These are phyloP conservation scores for Drosophila ironensis DNA, from an alignment of 1,140 invertebrate species.

Conservation along the genomic window DNA sequence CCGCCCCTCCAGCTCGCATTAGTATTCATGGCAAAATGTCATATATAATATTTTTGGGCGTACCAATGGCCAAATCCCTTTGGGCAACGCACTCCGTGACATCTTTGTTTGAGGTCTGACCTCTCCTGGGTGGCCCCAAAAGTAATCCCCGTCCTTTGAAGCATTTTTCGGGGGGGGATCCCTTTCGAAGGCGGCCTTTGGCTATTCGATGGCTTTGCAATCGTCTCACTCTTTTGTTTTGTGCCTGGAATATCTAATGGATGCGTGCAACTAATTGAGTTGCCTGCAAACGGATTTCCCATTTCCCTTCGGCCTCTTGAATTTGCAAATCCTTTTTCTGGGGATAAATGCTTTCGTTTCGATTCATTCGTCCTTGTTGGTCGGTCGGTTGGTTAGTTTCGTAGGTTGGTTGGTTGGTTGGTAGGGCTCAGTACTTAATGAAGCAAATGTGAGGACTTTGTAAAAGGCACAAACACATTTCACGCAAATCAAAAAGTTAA, in stretches of 20 bases:
- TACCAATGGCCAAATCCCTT: conserved; percentile 60
- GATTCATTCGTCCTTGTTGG: neutral
- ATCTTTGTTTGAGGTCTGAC: conserved; percentile 65
- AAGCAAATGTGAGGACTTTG: conserved; percentile 35
- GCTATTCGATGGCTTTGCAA: conserved; percentile 77
- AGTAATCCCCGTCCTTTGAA: conserved; percentile 63
- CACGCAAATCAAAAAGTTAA: conserved; percentile 33
- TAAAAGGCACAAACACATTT: conserved; percentile 22
- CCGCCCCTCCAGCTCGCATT: conserved; percentile 33
- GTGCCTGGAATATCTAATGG: conserved; percentile 74
- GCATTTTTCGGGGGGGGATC: conserved; percentile 15
- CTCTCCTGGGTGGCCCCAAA: conserved; percentile 32
- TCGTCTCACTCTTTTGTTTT: conserved; percentile 62
- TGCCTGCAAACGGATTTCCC: conserved; percentile 39
- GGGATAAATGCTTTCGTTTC: conserved; percentile 37
- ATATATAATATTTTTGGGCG: conserved; percentile 67
- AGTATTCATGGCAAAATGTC: conserved; percentile 77
- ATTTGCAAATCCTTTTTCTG: conserved; percentile 45
- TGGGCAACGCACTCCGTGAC: conserved; percentile 67
- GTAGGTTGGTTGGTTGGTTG: too few relatives aligned
- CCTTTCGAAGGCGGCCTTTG: conserved; percentile 57
- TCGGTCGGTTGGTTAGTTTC: too few relatives aligned
- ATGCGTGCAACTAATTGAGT: conserved; percentile 76
- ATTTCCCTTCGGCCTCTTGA: conserved; percentile 6
- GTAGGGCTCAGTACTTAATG: conserved; percentile 33